Evolutionary conservation across 2,113 vertebrate genomes (phyloP).

Genomic region (Hyaena hyaena): DNA sequence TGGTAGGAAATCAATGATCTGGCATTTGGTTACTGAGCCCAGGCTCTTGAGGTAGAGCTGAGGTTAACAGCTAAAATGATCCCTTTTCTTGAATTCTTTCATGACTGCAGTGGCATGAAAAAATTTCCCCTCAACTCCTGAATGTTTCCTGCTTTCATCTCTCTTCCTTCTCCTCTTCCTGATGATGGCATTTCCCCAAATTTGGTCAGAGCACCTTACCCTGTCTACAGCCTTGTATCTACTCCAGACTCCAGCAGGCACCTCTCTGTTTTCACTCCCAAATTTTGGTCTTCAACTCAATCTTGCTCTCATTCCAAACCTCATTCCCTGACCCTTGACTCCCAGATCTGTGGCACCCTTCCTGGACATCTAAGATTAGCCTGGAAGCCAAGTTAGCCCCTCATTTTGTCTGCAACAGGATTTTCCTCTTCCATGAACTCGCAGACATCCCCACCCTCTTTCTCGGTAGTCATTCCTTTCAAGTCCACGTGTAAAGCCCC

Average conservation of each 20-base stretch:
- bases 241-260: not conserved
- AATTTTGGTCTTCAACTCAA: not conserved
- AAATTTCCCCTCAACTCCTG: not conserved
- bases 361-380: not conserved
- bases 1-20: not conserved
- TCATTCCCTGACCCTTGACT: not conserved
- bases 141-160: not conserved
- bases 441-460: not conserved
- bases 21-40: not conserved
- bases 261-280: not conserved
- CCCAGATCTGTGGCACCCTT: not conserved
- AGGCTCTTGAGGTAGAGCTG: not conserved
- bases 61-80: not conserved
- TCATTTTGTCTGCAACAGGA: not conserved
- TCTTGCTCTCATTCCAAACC: not conserved
- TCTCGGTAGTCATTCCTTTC: not conserved
- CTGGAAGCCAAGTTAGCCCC: not conserved
- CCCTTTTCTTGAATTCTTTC: not conserved
- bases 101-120: not conserved
- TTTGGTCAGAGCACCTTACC: not conserved
- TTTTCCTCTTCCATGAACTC: not conserved
- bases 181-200: not conserved
- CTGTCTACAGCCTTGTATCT: not conserved
- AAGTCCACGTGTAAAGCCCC: not conserved
- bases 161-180: not conserved